Evolutionary conservation across 2,797 vertebrate genomes (phyloP).

Genomic region (Myotis findleyi): DNA sequence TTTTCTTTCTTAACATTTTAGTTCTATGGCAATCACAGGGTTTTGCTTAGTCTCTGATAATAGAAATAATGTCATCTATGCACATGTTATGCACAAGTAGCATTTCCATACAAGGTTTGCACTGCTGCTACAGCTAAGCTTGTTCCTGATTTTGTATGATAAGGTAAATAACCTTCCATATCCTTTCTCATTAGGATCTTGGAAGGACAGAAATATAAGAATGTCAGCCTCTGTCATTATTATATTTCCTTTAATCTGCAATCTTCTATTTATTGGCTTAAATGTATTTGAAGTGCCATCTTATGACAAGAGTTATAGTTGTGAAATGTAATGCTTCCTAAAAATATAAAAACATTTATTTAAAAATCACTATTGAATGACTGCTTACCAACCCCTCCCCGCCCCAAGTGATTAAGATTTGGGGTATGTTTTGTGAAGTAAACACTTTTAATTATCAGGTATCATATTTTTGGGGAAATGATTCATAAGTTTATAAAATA

Average conservation of each 20-base stretch:
- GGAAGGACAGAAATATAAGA: slow-evolving; percentile 44
- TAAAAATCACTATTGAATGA: not conserved
- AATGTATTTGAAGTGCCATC: slow-evolving; percentile 59
- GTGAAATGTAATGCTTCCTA: not conserved
- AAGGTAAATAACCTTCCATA: slow-evolving; percentile 64
- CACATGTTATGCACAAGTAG: slow-evolving; percentile 55
- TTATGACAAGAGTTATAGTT: not conserved
- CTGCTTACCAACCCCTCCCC: not conserved
- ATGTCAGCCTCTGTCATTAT: slow-evolving; percentile 10
- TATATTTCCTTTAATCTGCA: slow-evolving; percentile 64
- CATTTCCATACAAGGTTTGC: slow-evolving; percentile 34
- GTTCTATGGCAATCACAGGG: slow-evolving; percentile 22
- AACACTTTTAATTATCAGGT: not conserved
- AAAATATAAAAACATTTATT: not conserved
- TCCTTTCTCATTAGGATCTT: slow-evolving; percentile 67
- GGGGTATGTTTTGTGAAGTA: not conserved
- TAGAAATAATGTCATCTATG: slow-evolving; percentile 47
- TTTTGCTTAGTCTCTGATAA: slow-evolving; percentile 60
- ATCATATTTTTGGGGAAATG: not conserved
- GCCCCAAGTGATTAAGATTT: not conserved
- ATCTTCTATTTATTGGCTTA: slow-evolving; percentile 60
- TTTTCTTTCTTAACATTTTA: slow-evolving; percentile 66
- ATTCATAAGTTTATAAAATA: not conserved
- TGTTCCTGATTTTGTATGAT: slow-evolving; percentile 50
- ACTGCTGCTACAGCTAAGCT: slow-evolving; percentile 54